Evolutionary conservation across 2,113 vertebrate species (phyloP).

Genomic region (Ochotona curzoniae): DNA sequence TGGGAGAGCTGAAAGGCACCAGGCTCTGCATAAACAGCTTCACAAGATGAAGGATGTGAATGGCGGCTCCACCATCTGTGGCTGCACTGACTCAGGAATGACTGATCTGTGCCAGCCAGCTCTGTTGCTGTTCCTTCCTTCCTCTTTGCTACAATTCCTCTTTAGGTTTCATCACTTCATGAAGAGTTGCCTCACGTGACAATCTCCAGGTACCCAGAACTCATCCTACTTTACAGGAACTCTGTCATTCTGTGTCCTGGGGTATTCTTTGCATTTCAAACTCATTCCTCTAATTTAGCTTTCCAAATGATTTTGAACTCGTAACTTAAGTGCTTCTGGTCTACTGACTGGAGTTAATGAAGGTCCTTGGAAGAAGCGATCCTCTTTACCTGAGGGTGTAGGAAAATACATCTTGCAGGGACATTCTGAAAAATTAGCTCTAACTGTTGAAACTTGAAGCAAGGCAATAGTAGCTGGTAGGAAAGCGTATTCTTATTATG

Average conservation of each 20-base stretch:
- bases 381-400: rapidly evolving
- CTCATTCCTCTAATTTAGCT: background rate
- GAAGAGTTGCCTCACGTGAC: background rate
- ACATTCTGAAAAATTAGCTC: background rate
- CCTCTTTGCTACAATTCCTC: background rate
- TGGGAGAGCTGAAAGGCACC: constrained; percentile 50
- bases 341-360: background rate
- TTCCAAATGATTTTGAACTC: constrained; percentile 37
- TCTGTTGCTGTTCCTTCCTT: background rate
- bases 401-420: background rate
- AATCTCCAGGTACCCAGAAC: background rate
- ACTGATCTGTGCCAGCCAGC: background rate
- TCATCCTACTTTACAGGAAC: background rate
- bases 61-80: background rate
- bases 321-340: background rate
- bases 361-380: background rate
- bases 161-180: background rate
- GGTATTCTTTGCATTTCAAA: background rate
- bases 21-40: constrained; percentile 41
- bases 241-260: background rate
- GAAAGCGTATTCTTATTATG: background rate
- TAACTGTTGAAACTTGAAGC: background rate
- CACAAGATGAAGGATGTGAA: constrained; percentile 6
- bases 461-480: background rate
- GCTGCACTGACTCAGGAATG: background rate